Conservation (phyloP, 30 jellyfish, hydroid and myxozoan genomes). For the Hydractinia symbiolongicarpus region DNA sequence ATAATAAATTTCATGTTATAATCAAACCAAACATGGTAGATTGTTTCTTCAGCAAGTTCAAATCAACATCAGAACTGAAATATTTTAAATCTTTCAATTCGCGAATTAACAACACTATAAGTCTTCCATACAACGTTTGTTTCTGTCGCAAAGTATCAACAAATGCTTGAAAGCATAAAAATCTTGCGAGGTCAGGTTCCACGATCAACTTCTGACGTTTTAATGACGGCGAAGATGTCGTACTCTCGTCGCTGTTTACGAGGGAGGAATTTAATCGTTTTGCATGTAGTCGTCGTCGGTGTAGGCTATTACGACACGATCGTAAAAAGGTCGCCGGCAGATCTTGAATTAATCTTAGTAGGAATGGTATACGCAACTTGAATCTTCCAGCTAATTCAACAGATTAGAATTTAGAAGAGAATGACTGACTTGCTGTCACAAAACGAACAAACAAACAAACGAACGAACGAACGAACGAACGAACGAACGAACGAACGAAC, state of each 20-base stretch:
- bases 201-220: not conserved
- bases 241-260: not conserved
- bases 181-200: not conserved
- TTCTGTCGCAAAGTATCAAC: slow-evolving; percentile 24
- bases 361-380: not conserved
- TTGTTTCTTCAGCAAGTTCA: not conserved
- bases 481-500: too few species aligned
- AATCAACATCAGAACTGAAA: not conserved
- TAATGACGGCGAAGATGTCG: not conserved
- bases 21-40: slow-evolving; percentile 1
- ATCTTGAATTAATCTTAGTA: not conserved
- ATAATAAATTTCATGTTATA: not conserved
- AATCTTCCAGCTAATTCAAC: not conserved
- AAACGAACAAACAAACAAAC: not conserved
- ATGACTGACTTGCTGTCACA: not conserved
- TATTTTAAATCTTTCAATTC: slow-evolving; percentile 4
- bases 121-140: slow-evolving; percentile 24
- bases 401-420: not conserved
- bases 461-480: not conserved
- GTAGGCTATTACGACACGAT: not conserved
- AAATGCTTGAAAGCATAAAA: slow-evolving; percentile 28
- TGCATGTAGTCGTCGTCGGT: not conserved
- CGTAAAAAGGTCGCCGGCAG: slow-evolving; percentile 3
- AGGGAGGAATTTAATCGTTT: not conserved
- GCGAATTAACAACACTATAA: not conserved